Percentiles rank a stretch among this genome's conserved stretches.
Evolutionary conservation across 2,797 vertebrate genomes (phyloP).

Genomic region (Hypotaenidia philippensis): DNA sequence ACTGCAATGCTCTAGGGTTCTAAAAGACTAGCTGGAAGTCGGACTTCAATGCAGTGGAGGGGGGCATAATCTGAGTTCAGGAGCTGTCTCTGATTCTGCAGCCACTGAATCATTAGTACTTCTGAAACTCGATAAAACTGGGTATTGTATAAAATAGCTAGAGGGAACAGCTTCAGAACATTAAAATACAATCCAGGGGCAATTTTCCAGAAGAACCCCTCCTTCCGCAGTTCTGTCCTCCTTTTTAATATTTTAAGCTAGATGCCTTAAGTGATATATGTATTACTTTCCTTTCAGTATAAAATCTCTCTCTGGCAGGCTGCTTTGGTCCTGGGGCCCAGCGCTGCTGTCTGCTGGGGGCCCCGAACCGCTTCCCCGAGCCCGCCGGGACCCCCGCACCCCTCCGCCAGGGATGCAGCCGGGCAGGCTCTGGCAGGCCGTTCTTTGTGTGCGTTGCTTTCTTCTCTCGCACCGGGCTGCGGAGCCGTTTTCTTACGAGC

Average conservation of each 20-base stretch:
- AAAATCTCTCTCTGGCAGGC: constrained; percentile 7
- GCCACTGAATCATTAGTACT: constrained; percentile 38
- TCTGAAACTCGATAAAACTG: constrained; percentile 56
- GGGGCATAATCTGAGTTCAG: background rate
- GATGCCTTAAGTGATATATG: constrained; percentile 64
- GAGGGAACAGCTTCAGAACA: constrained; percentile 66
- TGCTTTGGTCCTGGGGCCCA: constrained; percentile 33
- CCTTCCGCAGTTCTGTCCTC: constrained; percentile 59
- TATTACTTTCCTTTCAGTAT: constrained; percentile 44
- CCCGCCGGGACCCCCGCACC: background rate
- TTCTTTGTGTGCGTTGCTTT: constrained; percentile 19
- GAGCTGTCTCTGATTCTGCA: constrained; percentile 49
- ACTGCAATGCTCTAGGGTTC: background rate
- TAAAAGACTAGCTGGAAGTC: constrained; percentile 13
- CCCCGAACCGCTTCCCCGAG: background rate
- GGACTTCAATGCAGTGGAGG: constrained; percentile 39
- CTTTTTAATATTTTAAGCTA: constrained; percentile 75
- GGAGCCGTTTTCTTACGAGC: constrained; percentile 34
- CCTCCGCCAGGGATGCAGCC: constrained; percentile 18
- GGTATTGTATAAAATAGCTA: constrained; percentile 65
- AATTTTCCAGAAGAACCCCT: constrained; percentile 44
- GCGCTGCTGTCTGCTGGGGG: constrained; percentile 4
- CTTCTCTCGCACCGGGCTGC: background rate
- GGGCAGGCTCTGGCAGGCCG: background rate
- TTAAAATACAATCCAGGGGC: constrained; percentile 65